Evolutionary conservation across 1,140 invertebrate species (phyloP).

Genomic region (Teleopsis dalmanni): DNA sequence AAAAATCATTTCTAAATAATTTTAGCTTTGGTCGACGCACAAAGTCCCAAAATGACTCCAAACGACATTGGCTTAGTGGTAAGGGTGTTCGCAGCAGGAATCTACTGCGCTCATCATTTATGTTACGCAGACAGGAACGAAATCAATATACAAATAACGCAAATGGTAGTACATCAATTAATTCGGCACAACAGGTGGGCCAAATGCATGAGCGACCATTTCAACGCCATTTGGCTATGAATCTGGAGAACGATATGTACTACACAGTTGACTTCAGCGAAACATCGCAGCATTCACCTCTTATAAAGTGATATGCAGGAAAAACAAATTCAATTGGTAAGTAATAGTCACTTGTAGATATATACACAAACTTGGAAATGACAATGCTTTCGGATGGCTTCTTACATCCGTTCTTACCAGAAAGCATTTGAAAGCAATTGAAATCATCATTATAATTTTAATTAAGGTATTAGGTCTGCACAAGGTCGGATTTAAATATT

Average conservation of each 20-base stretch:
- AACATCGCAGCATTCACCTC: slow-evolving; percentile 57
- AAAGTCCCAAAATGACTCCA: slow-evolving; percentile 33
- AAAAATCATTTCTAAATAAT: slow-evolving; percentile 41
- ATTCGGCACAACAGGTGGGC: slow-evolving; percentile 24
- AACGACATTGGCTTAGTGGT: slow-evolving; percentile 43
- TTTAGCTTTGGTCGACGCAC: slow-evolving; percentile 37
- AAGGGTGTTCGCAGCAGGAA: slow-evolving; percentile 21
- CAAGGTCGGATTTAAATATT: too few relatives aligned
- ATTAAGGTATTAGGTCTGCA: too few relatives aligned
- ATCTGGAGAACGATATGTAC: slow-evolving; percentile 56
- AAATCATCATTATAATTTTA: too few relatives aligned
- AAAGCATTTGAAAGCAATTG: too few relatives aligned
- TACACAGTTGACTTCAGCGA: slow-evolving; percentile 65
- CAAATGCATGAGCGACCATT: slow-evolving; percentile 39
- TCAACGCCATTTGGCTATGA: slow-evolving; percentile 51
- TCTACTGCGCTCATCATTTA: slow-evolving; percentile 7
- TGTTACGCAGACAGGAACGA: slow-evolving; percentile 11
- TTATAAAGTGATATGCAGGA: too few relatives aligned
- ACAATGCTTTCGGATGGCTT: too few relatives aligned
- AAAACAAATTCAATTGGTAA: too few relatives aligned
- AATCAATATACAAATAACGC: slow-evolving; percentile 11
- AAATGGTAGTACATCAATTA: slow-evolving; percentile 28
- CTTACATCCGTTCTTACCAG: too few relatives aligned
- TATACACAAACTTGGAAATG: too few relatives aligned
- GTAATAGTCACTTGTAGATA: too few relatives aligned